Conservation (phyloP, 2,797 vertebrate genomes). For the Sparidentex hasta region DNA sequence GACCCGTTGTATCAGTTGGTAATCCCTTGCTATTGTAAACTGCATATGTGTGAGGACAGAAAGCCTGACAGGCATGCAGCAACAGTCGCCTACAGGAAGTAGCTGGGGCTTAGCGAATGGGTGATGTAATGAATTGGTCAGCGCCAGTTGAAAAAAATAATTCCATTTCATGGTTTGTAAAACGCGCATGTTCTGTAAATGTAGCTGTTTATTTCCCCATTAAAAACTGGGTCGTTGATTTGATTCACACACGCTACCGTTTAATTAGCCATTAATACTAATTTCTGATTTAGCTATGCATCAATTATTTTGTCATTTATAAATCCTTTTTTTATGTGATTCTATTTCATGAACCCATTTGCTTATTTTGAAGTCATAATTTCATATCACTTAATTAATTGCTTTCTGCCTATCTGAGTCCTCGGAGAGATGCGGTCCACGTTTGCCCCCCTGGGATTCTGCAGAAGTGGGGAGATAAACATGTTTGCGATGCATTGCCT, state of each 20-base stretch:
- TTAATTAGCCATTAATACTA: constrained; percentile 24
- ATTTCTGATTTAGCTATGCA: constrained; percentile 32
- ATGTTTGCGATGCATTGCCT: constrained; percentile 46
- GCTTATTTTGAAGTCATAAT: constrained; percentile 31
- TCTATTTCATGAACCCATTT: constrained; percentile 39
- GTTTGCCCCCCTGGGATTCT: constrained; percentile 38
- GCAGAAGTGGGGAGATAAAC: constrained; percentile 49
- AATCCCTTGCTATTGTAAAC: background rate
- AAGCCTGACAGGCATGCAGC: background rate
- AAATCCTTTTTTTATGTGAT: constrained; percentile 24
- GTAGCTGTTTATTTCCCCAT: constrained; percentile 1
- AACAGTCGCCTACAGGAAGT: no score
- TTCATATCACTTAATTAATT: constrained; percentile 34
- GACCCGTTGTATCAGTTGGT: background rate
- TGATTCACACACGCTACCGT: constrained; percentile 27
- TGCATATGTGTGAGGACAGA: background rate
- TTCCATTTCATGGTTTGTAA: background rate
- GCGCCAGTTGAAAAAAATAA: background rate
- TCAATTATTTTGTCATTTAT: constrained; percentile 23
- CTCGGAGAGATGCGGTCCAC: constrained; percentile 20
- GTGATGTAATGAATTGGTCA: background rate
- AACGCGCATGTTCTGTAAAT: background rate
- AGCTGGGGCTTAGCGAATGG: background rate
- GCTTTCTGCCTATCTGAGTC: constrained; percentile 20
- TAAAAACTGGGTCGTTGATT: constrained; percentile 35